A percentile compares a stretch with the other conserved stretches of the same genome.
Evolutionary conservation across 2,113 vertebrate genomes (phyloP).

Genomic region (Leptocoma aspasia): DNA sequence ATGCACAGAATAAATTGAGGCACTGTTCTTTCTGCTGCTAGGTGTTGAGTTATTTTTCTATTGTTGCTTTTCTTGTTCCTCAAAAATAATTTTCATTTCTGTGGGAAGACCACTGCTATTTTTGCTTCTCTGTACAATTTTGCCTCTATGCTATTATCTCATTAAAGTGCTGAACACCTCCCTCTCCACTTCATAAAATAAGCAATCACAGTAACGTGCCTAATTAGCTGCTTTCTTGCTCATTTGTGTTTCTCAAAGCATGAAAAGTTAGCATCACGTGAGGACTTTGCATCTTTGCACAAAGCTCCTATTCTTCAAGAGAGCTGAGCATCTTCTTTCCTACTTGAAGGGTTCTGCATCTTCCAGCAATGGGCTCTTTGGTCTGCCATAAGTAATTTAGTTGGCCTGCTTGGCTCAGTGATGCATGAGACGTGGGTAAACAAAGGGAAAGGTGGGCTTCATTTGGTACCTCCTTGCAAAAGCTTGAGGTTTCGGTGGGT

Average conservation of each 20-base stretch:
- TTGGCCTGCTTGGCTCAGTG: background rate
- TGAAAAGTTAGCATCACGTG: background rate
- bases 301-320: background rate
- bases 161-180: background rate
- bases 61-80: background rate
- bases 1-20: background rate
- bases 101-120: background rate
- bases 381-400: background rate
- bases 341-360: background rate
- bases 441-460: background rate
- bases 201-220: slow-evolving; percentile 5
- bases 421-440: background rate
- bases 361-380: background rate
- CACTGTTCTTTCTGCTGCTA: background rate
- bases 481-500: background rate
- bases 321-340: background rate
- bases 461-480: background rate
- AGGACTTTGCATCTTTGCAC: background rate
- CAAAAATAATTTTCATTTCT: background rate
- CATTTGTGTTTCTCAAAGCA: slow-evolving; percentile 12
- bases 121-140: background rate
- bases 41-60: background rate
- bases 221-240: slow-evolving; percentile 47
- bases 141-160: background rate
- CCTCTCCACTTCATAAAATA: slow-evolving; percentile 8